phyloP scores from a whole-genome alignment of 2,888 invertebrate species.

The Ichneumon xanthorius region DNA sequence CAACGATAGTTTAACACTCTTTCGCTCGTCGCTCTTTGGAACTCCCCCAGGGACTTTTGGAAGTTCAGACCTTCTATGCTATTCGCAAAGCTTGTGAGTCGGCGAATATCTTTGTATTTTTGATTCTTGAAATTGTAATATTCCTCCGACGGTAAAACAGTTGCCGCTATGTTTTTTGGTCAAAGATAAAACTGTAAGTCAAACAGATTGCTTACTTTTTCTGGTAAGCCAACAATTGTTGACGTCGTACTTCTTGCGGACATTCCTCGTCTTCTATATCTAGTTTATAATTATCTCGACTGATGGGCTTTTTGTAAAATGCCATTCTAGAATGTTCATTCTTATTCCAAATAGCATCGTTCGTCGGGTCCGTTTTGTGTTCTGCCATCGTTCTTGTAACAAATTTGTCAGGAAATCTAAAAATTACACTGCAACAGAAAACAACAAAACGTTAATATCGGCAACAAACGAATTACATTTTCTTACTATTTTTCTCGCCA shows the following conservation, averaged over 20 bases:
- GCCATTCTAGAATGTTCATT: constrained; percentile 65
- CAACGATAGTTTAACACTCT: too few relatives aligned
- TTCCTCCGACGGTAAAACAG: too few relatives aligned
- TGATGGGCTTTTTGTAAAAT: constrained; percentile 82
- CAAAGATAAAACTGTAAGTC: not conserved
- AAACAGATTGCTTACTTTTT: constrained; percentile 76
- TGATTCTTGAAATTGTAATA: too few relatives aligned
- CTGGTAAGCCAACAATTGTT: constrained; percentile 77
- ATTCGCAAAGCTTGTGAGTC: too few relatives aligned
- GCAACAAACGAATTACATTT: not conserved
- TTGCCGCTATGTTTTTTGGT: not conserved
- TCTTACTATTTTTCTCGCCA: not conserved
- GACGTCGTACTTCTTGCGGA: constrained; percentile 81
- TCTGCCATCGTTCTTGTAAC: constrained; percentile 29
- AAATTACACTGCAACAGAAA: constrained; percentile 11
- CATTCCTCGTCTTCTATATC: constrained; percentile 77
- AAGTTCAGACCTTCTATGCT: too few relatives aligned
- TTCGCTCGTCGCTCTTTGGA: too few relatives aligned
- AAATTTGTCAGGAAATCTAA: not conserved
- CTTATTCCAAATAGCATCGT: constrained; percentile 7
- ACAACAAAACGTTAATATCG: not conserved
- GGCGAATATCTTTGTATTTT: too few relatives aligned
- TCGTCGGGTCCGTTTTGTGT: not conserved
- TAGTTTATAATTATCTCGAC: constrained; percentile 78
- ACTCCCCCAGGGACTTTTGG: too few relatives aligned